Percentiles rank a stretch among this genome's conserved stretches.
Evolutionary conservation across 2,888 invertebrate genomes (phyloP).

Genomic region (Xanthia togata): DNA sequence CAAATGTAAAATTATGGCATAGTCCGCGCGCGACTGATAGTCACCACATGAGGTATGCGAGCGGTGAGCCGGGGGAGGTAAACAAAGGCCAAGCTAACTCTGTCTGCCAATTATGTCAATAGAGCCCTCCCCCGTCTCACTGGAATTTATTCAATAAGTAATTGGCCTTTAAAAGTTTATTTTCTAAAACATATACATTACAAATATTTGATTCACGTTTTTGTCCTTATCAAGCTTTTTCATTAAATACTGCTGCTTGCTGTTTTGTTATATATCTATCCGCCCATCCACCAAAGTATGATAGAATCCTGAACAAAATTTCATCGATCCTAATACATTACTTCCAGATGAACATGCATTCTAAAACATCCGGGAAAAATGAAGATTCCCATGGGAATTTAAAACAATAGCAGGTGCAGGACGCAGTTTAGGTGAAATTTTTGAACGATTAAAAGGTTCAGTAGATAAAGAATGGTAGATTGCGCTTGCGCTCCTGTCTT

Average conservation of each 20-base stretch:
- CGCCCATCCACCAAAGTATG: background rate
- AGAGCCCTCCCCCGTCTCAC: no score
- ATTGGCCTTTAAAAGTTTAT: background rate
- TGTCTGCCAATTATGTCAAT: no score
- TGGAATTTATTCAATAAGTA: background rate
- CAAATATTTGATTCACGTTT: background rate
- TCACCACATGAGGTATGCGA: no score
- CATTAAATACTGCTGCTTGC: no score
- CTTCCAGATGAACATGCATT: constrained; percentile 58
- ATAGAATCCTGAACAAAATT: constrained; percentile 29
- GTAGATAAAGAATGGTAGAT: background rate
- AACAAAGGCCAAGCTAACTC: no score
- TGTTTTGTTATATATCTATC: no score
- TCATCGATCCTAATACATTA: constrained; percentile 33
- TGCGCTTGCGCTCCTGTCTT: constrained; percentile 2
- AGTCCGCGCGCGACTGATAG: no score
- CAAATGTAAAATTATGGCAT: background rate
- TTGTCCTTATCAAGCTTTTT: no score
- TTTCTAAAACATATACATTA: background rate
- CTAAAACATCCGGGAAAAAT: constrained; percentile 62
- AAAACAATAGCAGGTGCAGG: constrained; percentile 59
- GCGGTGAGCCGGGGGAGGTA: no score
- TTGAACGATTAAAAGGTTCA: constrained; percentile 32
- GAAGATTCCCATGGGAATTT: constrained; percentile 62
- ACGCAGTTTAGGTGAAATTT: constrained; percentile 22